Evolutionary conservation across 2,888 invertebrate genomes (phyloP), one percentile per base, ranked within the genome.

Genomic region (Spodoptera picta): DNA sequence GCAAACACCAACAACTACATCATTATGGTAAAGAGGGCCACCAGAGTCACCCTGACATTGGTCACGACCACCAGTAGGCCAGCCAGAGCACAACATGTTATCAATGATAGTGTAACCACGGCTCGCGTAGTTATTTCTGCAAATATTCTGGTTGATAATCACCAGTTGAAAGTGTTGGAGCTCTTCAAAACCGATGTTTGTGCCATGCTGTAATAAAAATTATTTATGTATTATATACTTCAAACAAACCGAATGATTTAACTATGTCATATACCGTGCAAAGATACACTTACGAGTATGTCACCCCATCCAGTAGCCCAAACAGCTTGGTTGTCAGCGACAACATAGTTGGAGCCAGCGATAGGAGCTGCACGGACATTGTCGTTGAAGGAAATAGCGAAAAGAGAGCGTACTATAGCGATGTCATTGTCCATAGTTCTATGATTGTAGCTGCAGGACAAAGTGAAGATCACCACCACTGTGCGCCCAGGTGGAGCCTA

Each of bases 71-170:
- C 84, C 85, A 4, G 83, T 75, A 54, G 85, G 74, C 79, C 82
- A 83, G 7, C 88, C 88, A n/a, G 87, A 80, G 71, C 87, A 88
- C 66, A 88, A 14, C 88, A 88, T 88, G 66, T 87, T 87, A 55
- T 75, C 82, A 9, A 84, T 87, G 14, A 87, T 53, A 4, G 59
- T 42, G 2, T 53, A 60, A 14, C 81, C 78, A 10, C 69, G 44
- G 27, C 41, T 69, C 23, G 68, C 74, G 47, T 86, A 87, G 14
- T 82, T 81, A 2, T 47, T 42, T 27, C 64, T 71, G 72, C 87
- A 87, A 0, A 53, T 57, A 0, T 3, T 56, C 56, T 85, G 83
- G 69, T 86, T 86, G 11, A 88, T 65, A 3, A 81, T 79, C 81
- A 80, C 84, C 11, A 88, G 58, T 48, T 87, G 84, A 0, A 86